Base-by-base conservation (phyloP, 1,140 invertebrate genomes). In the Chlorops oryzae region DNA sequence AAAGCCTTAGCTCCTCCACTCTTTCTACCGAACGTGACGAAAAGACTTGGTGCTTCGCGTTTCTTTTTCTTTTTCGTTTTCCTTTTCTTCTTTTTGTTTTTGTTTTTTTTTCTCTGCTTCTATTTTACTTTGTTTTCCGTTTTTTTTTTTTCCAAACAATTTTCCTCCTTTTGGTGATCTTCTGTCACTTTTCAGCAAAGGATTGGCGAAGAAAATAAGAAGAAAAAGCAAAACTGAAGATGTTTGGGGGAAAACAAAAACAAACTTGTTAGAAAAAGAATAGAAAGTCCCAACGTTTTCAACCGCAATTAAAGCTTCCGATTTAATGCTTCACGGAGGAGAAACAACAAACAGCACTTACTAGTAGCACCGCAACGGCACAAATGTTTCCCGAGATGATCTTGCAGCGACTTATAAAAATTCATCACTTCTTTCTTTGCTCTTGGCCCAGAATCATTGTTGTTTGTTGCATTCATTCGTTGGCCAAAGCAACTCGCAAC, bases 371-470 rank as follows among this genome's bases (percentile, higher is more conserved):
- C 62, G 65, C 66, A 63, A 62, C 58, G 55, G 55, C 68, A 66
- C 67, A 70, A 70, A 70, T 70, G 67, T 70, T 70, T 59, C 63
- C 40, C 47, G 49, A 51, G 51, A 55, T 53, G 62, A 55, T 60
- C 56, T 59, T 58, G 62, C 67, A 65, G 61, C 66, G 67, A 70
- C 67, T 70, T 70, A 65, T 70, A 70, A 70, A 70, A 70, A 62
- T 58, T n/a, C n/a, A n/a, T n/a, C n/a, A n/a, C n/a, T n/a, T n/a
- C n/a, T n/a, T 70, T 69, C 65, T 63, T 57, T 41, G 55, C 54
- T 55, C 57, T 32, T 32, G 9, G 28, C n/a, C n/a, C n/a, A n/a
- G n/a, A n/a, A n/a, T n/a, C n/a, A n/a, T n/a, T n/a, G n/a, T n/a
- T n/a, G n/a, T n/a, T n/a, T n/a, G n/a, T n/a, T n/a, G n/a, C n/a